phyloP scores from a whole-genome alignment of 2,797 vertebrate genomes.

The Dallia pectoralis region DNA sequence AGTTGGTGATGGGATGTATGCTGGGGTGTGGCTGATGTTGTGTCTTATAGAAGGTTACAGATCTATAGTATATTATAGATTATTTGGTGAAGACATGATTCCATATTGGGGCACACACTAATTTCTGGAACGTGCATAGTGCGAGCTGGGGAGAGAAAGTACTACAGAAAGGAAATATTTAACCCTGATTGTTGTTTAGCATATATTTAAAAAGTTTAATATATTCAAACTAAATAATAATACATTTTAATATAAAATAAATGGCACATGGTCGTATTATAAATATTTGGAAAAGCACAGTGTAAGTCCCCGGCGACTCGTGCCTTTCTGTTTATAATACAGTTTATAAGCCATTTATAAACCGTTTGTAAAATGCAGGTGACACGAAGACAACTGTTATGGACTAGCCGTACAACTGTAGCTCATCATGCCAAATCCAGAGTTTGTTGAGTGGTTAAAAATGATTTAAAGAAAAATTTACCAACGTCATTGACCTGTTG shows the following conservation, averaged over 20 bases:
- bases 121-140: background rate
- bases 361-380: constrained; percentile 53
- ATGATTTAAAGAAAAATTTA: constrained; percentile 96
- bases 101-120: constrained; percentile 10
- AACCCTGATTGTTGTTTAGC: background rate
- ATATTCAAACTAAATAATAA: background rate
- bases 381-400: constrained; percentile 41
- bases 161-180: background rate
- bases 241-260: constrained; percentile 25
- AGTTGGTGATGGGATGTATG: background rate
- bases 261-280: constrained; percentile 40
- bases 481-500: constrained; percentile 96
- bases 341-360: constrained; percentile 62
- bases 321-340: constrained; percentile 13
- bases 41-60: background rate
- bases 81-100: background rate
- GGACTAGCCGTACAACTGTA: constrained; percentile 30
- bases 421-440: constrained; percentile 64
- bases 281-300: constrained; percentile 22
- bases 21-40: background rate
- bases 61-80: background rate
- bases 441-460: constrained; percentile 85
- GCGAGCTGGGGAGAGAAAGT: background rate
- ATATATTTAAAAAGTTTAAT: constrained; percentile 1
- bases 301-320: constrained; percentile 21